Evolutionary conservation across 1,140 invertebrate genomes (phyloP).

Genomic region (Pantala flavescens): DNA sequence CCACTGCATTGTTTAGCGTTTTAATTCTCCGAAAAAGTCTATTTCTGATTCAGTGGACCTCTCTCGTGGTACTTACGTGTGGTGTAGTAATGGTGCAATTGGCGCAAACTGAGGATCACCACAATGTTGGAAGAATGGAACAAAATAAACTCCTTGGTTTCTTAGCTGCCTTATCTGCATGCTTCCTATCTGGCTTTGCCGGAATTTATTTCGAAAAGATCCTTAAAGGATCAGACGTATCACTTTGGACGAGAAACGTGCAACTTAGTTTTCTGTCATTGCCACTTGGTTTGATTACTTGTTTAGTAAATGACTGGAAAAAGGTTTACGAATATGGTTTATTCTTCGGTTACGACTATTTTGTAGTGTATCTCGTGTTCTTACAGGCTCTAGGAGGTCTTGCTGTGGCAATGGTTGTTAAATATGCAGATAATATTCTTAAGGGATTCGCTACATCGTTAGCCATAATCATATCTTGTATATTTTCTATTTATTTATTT

Average conservation of each 20-base stretch:
- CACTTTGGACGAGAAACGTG: slow-evolving; percentile 94
- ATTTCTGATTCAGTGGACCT: slow-evolving; percentile 73
- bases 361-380: slow-evolving; percentile 66
- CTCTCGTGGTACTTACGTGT: slow-evolving; percentile 68
- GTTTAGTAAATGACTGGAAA: slow-evolving; percentile 46
- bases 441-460: slow-evolving; percentile 94
- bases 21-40: slow-evolving; percentile 73
- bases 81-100: slow-evolving; percentile 89
- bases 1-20: slow-evolving; percentile 95
- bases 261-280: slow-evolving; percentile 72
- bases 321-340: slow-evolving; percentile 49
- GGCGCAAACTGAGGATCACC: slow-evolving; percentile 35
- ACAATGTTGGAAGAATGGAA: slow-evolving; percentile 36
- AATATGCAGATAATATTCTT: slow-evolving; percentile 93
- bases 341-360: slow-evolving; percentile 69
- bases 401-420: slow-evolving; percentile 88
- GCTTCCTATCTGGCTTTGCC: slow-evolving; percentile 92
- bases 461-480: slow-evolving; percentile 89
- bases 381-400: slow-evolving; percentile 82
- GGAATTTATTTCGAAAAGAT: slow-evolving; percentile 99
- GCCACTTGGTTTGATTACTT: slow-evolving; percentile 68
- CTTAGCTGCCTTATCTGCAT: slow-evolving; percentile 76
- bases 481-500: slow-evolving; percentile 89
- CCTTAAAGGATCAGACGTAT: slow-evolving; percentile 87
- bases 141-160: slow-evolving; percentile 80